Evolutionary conservation across 64 coral and sea anemone species (phyloP), one percentile per base, ranked within the genome.

Genomic region (Montipora efflorescens): DNA sequence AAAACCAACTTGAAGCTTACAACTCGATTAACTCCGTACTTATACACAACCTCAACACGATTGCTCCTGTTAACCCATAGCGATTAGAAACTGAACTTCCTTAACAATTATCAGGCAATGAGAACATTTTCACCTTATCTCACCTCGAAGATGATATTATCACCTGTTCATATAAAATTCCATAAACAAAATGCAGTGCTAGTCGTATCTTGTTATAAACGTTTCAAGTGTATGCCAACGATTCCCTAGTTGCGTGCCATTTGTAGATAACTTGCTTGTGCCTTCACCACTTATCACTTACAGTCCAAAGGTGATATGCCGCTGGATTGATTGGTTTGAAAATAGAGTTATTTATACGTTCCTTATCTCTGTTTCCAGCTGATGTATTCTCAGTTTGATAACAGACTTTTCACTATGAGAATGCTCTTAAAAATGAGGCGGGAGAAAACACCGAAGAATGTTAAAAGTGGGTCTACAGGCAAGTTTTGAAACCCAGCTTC

Each of bases 361-460:
- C 22, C 82, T 86, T 86, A 86, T 86, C 82, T 86, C 47, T 2
- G 9, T 22, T 3, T 19, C 62, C 82, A 86, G 67, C 82, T 86
- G 82, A 86, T 86, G 50, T 72, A 11, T 86, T 13, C 57, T 68
- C 64, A 71, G 13, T 86, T 51, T 49, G 82, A 86, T 86, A 86
- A 82, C 79, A 86, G 21, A 48, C 48, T 48, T 71, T 18, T 47
- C 46, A 4, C 70, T 71, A 70, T 46, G 49, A 51, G 4, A 78
- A 78, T 50, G 48, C 46, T 48, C 5, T n/a, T 71, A 4, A 19
- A 5, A 5, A 18, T 71, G 68, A 23, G 20, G 18, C 68, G 0
- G 5, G 68, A 23, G 10, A n/a, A 4, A 68, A 4, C 4, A 68
- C 10, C 1, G 64, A 18, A n/a, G 16, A 68, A n/a, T 36, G 36